Conservation (phyloP, 2,888 invertebrate genomes). For the Eulithis prunata region DNA sequence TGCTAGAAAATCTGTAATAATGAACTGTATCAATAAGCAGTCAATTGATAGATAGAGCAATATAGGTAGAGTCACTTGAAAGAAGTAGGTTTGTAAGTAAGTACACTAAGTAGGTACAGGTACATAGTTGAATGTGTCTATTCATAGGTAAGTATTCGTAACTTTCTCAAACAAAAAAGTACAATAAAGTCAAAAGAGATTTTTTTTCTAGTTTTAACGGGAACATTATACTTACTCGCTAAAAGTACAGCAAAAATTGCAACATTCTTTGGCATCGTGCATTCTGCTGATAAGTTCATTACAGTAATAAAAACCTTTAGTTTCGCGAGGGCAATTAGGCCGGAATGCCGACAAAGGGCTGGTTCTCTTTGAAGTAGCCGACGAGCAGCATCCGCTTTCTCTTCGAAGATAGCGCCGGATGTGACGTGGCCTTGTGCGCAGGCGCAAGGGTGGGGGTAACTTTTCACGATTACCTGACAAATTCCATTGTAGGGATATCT, state of each 20-base stretch:
- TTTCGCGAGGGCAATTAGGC: constrained; percentile 75
- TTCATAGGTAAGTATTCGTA: too few relatives aligned
- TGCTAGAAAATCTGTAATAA: too few relatives aligned
- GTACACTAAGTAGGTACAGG: too few relatives aligned
- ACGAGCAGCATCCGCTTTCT: constrained; percentile 77
- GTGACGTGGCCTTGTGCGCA: constrained; percentile 75
- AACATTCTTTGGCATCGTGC: constrained; percentile 35
- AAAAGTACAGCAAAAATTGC: constrained; percentile 41
- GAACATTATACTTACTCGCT: constrained; percentile 36
- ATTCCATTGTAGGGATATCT: constrained; percentile 69
- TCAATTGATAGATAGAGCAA: too few relatives aligned
- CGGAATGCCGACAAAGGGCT: constrained; percentile 71
- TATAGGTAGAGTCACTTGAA: too few relatives aligned
- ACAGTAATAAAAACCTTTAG: constrained; percentile 68
- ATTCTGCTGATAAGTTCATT: constrained; percentile 60
- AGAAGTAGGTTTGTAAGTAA: too few relatives aligned
- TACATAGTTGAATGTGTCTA: too few relatives aligned
- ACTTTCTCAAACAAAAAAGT: background rate
- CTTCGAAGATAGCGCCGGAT: constrained; percentile 73
- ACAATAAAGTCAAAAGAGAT: constrained; percentile 5
- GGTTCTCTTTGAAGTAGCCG: constrained; percentile 70
- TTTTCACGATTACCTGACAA: constrained; percentile 80
- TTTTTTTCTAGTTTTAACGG: constrained; percentile 24
- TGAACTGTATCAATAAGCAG: too few relatives aligned
- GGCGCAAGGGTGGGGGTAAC: constrained; percentile 60